A percentile compares a stretch with the other conserved stretches of the same genome.
phyloP scores from a whole-genome alignment of 2,113 vertebrate genomes.

The Neotragus moschatus region DNA sequence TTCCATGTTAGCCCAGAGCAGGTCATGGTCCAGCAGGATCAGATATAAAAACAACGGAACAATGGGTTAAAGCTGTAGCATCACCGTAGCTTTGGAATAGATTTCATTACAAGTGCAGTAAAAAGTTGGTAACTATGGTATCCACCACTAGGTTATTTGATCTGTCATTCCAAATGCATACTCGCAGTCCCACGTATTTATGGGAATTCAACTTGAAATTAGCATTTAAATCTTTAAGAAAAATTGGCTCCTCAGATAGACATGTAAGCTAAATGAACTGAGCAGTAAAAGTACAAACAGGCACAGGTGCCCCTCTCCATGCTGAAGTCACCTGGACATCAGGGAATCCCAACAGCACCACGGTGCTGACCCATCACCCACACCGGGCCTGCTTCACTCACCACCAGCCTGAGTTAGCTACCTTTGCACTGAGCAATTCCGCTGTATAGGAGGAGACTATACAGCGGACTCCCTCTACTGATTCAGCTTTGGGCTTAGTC shows the following conservation, averaged over 20 bases:
- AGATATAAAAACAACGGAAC: not conserved
- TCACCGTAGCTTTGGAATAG: too few species aligned
- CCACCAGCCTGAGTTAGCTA: not conserved
- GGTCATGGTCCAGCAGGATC: not conserved
- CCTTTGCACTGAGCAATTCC: not conserved
- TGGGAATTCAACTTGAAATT: not conserved
- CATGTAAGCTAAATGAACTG: not conserved
- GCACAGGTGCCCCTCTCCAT: not conserved
- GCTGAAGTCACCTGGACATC: accelerated
- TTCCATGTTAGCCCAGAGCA: not conserved
- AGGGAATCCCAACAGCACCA: not conserved
- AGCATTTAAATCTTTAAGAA: not conserved
- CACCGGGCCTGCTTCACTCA: accelerated
- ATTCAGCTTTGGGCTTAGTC: not conserved
- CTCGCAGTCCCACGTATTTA: not conserved
- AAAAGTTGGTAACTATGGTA: accelerated
- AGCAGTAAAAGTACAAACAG: not conserved
- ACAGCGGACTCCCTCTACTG: not conserved
- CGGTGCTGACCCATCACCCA: not conserved
- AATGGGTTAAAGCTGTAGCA: not conserved
- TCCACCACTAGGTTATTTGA: not conserved
- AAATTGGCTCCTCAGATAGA: not conserved
- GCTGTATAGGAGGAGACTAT: too few species aligned
- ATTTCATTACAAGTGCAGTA: accelerated
- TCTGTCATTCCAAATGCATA: not conserved